A percentile compares a stretch with the other conserved stretches of the same genome.
These are phyloP conservation scores for Artibeus jamaicensis DNA, from an alignment of 2,797 vertebrate genomes.

Conservation along the genomic window DNA sequence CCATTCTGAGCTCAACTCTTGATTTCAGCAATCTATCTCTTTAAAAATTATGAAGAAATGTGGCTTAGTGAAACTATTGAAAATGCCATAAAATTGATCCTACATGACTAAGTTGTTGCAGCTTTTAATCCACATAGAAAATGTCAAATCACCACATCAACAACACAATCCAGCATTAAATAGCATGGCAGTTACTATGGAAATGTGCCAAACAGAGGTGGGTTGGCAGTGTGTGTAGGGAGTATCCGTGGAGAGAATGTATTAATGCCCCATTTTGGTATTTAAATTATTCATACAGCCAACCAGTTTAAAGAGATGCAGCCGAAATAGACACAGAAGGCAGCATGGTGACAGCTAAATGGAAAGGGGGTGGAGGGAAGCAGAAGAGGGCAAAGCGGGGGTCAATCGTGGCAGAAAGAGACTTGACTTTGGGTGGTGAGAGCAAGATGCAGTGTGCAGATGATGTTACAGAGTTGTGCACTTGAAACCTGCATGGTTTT, in stretches of 20 bases:
- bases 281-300: conserved; percentile 31
- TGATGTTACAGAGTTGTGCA: neutral
- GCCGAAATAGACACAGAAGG: neutral
- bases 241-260: neutral
- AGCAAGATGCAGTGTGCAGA: neutral
- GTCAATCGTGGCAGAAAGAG: neutral
- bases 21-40: conserved; percentile 44
- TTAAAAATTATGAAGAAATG: conserved; percentile 38
- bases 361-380: neutral
- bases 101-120: conserved; percentile 24
- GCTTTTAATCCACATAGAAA: conserved; percentile 44
- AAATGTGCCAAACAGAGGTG: conserved; percentile 43
- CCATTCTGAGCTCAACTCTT: conserved; percentile 45
- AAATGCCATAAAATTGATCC: conserved; percentile 42
- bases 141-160: conserved; percentile 55
- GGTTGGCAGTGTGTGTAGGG: neutral
- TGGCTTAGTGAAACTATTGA: neutral
- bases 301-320: neutral
- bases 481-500: neutral
- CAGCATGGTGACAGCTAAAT: neutral
- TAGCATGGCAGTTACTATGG: conserved; percentile 46
- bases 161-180: conserved; percentile 10
- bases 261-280: neutral
- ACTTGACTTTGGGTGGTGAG: neutral
- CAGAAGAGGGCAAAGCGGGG: neutral